Evolutionary conservation across 2,797 vertebrate species (phyloP).

Genomic region (Macroramphosus scolopax): DNA sequence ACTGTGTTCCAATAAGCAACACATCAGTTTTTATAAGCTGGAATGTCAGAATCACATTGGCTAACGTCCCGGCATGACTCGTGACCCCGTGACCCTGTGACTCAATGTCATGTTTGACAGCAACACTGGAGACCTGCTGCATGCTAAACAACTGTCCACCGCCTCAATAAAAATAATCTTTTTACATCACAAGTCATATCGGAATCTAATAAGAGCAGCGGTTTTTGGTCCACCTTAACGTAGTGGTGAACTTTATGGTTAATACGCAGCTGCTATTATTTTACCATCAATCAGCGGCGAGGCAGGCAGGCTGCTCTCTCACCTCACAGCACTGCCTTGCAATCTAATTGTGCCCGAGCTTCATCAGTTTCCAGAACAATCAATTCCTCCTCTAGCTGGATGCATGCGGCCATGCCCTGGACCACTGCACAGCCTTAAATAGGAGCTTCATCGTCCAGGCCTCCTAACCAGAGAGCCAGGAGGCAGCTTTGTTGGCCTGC

Average conservation of each 20-base stretch:
- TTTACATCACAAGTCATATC: slow-evolving; percentile 79
- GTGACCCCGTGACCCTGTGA: slow-evolving; percentile 59
- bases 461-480: slow-evolving; percentile 68
- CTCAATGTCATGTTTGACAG: slow-evolving; percentile 43
- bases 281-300: slow-evolving; percentile 91
- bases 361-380: slow-evolving; percentile 94
- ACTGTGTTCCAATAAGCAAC: slow-evolving; percentile 64
- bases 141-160: slow-evolving; percentile 50
- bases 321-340: slow-evolving; percentile 89
- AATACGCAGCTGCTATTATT: slow-evolving; percentile 97
- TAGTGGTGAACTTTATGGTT: slow-evolving; percentile 93
- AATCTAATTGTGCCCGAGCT: slow-evolving; percentile 98
- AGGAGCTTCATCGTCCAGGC: slow-evolving; percentile 87
- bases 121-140: slow-evolving; percentile 33
- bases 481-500: slow-evolving; percentile 60
- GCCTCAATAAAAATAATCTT: slow-evolving; percentile 61
- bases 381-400: slow-evolving; percentile 89
- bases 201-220: slow-evolving; percentile 89
- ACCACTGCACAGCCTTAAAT: slow-evolving; percentile 86
- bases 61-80: slow-evolving; percentile 50
- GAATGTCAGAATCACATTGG: slow-evolving; percentile 44
- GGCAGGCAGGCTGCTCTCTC: slow-evolving; percentile 81
- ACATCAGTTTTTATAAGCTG: slow-evolving; percentile 55
- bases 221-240: slow-evolving; percentile 93
- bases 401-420: slow-evolving; percentile 77